Evolutionary conservation across 2,113 vertebrate genomes (phyloP).

Genomic region (Podilymbus podiceps): DNA sequence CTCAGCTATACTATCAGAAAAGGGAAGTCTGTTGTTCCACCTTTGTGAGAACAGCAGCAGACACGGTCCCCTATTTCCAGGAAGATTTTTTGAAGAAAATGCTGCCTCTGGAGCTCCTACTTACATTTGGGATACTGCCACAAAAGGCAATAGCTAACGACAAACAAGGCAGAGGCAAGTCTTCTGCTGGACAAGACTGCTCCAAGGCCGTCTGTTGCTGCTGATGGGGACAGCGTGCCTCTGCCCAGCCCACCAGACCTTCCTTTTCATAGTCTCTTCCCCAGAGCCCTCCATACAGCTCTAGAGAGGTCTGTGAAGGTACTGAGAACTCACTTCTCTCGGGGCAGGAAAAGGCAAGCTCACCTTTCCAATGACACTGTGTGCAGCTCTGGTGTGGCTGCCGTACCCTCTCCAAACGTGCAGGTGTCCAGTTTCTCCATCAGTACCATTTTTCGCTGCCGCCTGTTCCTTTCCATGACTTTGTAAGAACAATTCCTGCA

Average conservation of each 20-base stretch:
- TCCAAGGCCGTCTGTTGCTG: background rate
- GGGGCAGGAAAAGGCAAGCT: background rate
- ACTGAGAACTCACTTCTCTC: background rate
- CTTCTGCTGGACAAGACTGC: background rate
- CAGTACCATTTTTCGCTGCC: background rate
- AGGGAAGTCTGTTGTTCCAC: background rate
- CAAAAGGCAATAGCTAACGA: background rate
- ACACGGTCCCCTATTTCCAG: background rate
- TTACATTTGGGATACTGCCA: background rate
- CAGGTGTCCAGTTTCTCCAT: background rate
- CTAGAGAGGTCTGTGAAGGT: background rate
- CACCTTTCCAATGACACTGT: fast-evolving
- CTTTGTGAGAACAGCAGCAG: background rate
- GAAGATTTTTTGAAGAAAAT: background rate
- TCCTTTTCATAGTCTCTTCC: background rate
- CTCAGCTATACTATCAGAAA: background rate
- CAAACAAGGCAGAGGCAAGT: background rate
- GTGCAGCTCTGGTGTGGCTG: background rate
- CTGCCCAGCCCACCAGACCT: background rate
- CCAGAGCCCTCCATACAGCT: background rate
- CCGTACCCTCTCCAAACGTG: background rate
- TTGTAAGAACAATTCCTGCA: background rate
- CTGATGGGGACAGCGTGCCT: background rate
- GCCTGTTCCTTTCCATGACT: background rate
- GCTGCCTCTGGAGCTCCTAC: background rate